A percentile compares a stretch with the other conserved stretches of the same genome.
Conservation (phyloP, 2,888 invertebrate species). For the Ischnus inquisitorius region DNA sequence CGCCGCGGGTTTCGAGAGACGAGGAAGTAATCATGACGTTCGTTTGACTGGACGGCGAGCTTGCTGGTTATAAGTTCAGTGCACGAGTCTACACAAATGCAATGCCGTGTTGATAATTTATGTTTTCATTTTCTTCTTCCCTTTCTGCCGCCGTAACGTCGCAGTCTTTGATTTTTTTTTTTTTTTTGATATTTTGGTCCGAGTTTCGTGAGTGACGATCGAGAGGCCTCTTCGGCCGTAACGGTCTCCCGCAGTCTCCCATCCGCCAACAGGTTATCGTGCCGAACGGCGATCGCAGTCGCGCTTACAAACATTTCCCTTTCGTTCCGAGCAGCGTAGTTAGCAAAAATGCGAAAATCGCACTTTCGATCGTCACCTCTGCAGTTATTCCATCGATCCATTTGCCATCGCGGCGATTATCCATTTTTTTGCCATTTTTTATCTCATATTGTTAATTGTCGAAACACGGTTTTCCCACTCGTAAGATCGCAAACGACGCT, state of each 20-base stretch:
- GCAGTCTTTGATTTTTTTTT: neutral
- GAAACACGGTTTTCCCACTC: neutral
- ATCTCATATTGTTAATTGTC: neutral
- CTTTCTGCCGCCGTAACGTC: neutral
- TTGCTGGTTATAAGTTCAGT: slow-evolving; percentile 13
- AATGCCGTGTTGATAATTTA: slow-evolving; percentile 3
- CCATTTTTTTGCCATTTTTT: neutral
- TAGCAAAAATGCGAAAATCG: neutral
- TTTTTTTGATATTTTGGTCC: slow-evolving; percentile 12
- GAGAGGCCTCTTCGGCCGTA: slow-evolving; percentile 36
- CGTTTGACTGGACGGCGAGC: slow-evolving; percentile 34
- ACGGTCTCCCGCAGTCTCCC: slow-evolving; percentile 19
- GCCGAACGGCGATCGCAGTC: slow-evolving; percentile 36
- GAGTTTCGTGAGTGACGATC: slow-evolving; percentile 14
- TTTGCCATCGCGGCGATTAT: neutral
- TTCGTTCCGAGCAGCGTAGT: slow-evolving; percentile 32
- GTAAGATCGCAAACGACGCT: neutral
- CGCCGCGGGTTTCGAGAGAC: slow-evolving; percentile 41
- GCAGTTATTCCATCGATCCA: neutral
- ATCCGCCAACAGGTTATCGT: slow-evolving; percentile 64
- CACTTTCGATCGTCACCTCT: neutral
- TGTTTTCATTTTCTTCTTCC: slow-evolving; percentile 1
- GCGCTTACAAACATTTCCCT: slow-evolving; percentile 57
- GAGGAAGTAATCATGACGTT: slow-evolving; percentile 67
- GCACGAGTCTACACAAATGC: neutral